Conservation (phyloP, 2,797 vertebrate species). For the Euphonia xanthogaster region DNA sequence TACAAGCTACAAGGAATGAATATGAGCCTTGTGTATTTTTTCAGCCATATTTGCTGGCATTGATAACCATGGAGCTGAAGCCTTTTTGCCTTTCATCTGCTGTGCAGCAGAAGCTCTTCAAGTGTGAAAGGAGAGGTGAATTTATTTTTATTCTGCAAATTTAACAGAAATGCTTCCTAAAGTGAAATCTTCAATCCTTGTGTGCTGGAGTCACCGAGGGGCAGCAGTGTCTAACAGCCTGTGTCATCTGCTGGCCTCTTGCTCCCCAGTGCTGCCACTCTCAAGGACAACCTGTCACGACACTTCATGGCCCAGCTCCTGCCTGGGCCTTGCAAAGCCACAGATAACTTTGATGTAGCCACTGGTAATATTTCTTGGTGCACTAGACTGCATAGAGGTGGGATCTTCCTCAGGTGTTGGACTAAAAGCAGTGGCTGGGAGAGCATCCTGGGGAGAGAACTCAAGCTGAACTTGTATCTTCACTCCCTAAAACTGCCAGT, state of each 20-base stretch:
- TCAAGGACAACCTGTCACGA: not conserved
- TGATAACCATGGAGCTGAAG: not conserved
- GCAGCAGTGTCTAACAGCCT: fast-evolving
- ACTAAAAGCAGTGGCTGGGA: not conserved
- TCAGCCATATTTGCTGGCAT: not conserved
- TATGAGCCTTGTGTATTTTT: not conserved
- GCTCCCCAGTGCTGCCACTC: not conserved
- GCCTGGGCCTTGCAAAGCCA: not conserved
- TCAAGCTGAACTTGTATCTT: not conserved
- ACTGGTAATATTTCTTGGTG: not conserved
- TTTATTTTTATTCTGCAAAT: not conserved
- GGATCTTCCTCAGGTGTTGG: no score
- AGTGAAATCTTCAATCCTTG: not conserved
- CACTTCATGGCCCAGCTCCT: fast-evolving
- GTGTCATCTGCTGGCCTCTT: not conserved
- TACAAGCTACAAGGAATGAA: not conserved
- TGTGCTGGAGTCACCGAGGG: not conserved
- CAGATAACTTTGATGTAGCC: not conserved
- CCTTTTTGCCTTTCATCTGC: not conserved
- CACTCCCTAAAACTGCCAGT: not conserved
- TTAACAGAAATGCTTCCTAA: not conserved
- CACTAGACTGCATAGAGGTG: not conserved
- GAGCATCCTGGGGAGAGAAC: not conserved
- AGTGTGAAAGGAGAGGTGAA: not conserved
- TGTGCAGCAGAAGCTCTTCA: not conserved